These are phyloP conservation scores for Aphidius ervi DNA, from an alignment of 1,140 invertebrate genomes.

Conservation along the genomic window DNA sequence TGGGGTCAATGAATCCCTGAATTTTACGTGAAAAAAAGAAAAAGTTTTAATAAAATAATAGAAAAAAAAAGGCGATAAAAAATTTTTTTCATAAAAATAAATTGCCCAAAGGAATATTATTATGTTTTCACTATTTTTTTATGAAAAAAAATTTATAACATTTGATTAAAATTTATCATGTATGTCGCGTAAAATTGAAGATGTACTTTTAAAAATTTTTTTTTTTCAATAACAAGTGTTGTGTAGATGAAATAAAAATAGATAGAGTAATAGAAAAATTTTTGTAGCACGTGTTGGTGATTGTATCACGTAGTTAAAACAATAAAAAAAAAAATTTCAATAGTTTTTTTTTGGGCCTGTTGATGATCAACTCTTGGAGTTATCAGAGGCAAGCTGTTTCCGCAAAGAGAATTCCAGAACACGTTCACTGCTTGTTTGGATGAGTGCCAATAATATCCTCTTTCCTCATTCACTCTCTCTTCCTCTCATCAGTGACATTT, in stretches of 20 bases:
- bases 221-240: no score
- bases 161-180: no score
- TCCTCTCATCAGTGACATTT: not conserved
- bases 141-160: no score
- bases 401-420: slow-evolving; percentile 25
- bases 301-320: slow-evolving; percentile 13
- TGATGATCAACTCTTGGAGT: slow-evolving; percentile 6
- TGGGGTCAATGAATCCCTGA: no score
- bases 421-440: slow-evolving; percentile 32
- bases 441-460: slow-evolving; percentile 22
- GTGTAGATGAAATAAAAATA: no score
- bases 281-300: slow-evolving; percentile 14
- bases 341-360: not conserved
- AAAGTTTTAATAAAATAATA: no score
- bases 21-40: not conserved
- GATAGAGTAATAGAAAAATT: not conserved
- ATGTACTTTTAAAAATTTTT: no score
- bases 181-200: no score
- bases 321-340: not conserved
- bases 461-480: slow-evolving; percentile 7
- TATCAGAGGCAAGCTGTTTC: slow-evolving; percentile 13
- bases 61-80: no score
- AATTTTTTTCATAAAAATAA: no score
- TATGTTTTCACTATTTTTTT: no score
- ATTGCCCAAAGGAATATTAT: no score